Base-by-base conservation (phyloP, 2,888 invertebrate genomes). In the Sesamia inferens region DNA sequence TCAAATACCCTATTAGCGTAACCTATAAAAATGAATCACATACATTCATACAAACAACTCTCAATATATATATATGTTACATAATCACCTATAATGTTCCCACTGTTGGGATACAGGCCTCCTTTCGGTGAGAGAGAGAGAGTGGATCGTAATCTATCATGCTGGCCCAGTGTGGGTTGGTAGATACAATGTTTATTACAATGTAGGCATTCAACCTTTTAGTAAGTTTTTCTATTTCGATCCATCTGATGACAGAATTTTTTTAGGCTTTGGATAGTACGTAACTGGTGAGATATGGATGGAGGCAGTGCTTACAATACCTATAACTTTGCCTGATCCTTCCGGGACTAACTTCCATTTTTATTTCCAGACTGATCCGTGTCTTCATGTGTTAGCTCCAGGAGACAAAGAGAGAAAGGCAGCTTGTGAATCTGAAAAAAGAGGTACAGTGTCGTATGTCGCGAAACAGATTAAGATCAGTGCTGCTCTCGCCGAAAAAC, bases 401-500 rank as follows among this genome's bases (percentile, higher is more conserved):
- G 99, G 99, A 0, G 99, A 99, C 92, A 98, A 98, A 58, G 99
- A 99, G 90, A 96, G 97, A 68, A 90, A 91, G 1, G 97, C 97
- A 76, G 98, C 97, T 94, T 93, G 95, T 47, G 95, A 97, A 67
- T 97, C 98, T 1, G 97, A 98, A 68, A 87, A 90, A 31, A 95
- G 95, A 6, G 99, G 99, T 11, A 98, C 98, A 0, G 97, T 99
- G 47, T 93, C 96, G 0, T 99, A 99, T 89, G 97, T 98, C 74
- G 93, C 97, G 76, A 98, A 98, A 89, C 98, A 98, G 92, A 96
- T 99, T 0, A 96, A 97, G 19, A 97, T 97, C 65, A 97, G 98
- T 83, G 94, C 94, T 31, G 94, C 94, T 0, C 92, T 98, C 13
- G 97, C 98, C 0, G 90, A 96, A 69, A 93, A 93, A 71, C 94